Evolutionary conservation across 2,888 invertebrate species (phyloP).

Genomic region (Formica aserva): DNA sequence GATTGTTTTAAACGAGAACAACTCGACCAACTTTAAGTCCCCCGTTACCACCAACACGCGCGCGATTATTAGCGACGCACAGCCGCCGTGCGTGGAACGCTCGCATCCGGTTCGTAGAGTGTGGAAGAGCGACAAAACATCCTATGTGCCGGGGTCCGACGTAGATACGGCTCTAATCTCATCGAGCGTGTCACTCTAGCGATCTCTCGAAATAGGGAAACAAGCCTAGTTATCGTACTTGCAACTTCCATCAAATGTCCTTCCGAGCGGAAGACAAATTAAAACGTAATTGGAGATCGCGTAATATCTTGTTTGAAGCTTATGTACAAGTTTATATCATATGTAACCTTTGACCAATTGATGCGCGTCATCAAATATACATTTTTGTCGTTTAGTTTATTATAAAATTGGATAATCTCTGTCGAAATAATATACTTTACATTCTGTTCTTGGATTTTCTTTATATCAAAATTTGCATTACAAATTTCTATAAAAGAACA

Average conservation of each 20-base stretch:
- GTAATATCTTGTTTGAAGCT: not conserved
- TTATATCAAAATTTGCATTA: not conserved
- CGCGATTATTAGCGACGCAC: conserved; percentile 79
- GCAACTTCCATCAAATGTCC: conserved; percentile 21
- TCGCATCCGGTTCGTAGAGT: conserved; percentile 79
- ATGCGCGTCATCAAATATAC: conserved; percentile 5
- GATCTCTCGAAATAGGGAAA: conserved; percentile 52
- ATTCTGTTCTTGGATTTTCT: not conserved
- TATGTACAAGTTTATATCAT: not conserved
- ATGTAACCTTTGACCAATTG: not conserved
- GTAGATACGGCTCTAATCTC: conserved; percentile 71
- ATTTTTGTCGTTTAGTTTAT: conserved; percentile 8
- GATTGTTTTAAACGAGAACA: conserved; percentile 85
- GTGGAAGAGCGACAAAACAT: conserved; percentile 72
- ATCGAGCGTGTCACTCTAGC: conserved; percentile 45
- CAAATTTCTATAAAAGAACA: not conserved
- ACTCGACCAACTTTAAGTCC: conserved; percentile 80
- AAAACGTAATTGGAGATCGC: conserved; percentile 32
- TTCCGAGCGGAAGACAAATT: conserved; percentile 41
- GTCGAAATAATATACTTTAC: not conserved
- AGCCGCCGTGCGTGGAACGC: conserved; percentile 78
- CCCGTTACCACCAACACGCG: conserved; percentile 79
- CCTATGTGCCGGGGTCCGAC: conserved; percentile 58
- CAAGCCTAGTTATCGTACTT: conserved; percentile 41
- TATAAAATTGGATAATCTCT: not conserved